Evolutionary conservation across 1,140 invertebrate species (phyloP).

Genomic region (Sminthurinus signatus): DNA sequence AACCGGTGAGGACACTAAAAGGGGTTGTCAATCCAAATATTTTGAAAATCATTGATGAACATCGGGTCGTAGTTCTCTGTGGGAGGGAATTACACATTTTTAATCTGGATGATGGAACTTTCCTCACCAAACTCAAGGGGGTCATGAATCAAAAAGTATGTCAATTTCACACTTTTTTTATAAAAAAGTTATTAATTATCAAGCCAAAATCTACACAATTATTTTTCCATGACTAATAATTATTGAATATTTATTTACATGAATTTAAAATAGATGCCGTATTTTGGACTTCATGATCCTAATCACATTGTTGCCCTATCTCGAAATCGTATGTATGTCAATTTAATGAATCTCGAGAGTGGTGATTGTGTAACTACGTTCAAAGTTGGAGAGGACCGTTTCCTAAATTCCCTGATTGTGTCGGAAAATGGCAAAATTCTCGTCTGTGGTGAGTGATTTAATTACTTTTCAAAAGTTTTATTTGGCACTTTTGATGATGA

Average conservation of each 20-base stretch:
- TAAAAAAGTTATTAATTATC: too few relatives aligned
- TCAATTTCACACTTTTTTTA: too few relatives aligned
- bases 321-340: constrained; percentile 82
- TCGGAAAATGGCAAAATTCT: constrained; percentile 78
- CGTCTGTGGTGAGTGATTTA: too few relatives aligned
- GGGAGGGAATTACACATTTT: constrained; percentile 70
- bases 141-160: constrained; percentile 89
- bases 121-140: constrained; percentile 60
- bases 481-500: too few relatives aligned
- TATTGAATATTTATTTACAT: too few relatives aligned
- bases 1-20: constrained; percentile 60
- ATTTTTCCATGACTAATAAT: too few relatives aligned
- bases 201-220: too few relatives aligned
- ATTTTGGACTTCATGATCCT: constrained; percentile 71
- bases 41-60: constrained; percentile 62
- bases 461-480: too few relatives aligned
- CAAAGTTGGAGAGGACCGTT: constrained; percentile 79
- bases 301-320: constrained; percentile 72
- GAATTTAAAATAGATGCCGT: too few relatives aligned
- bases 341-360: constrained; percentile 74
- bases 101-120: constrained; percentile 65
- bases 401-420: constrained; percentile 77
- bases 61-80: constrained; percentile 69
- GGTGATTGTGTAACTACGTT: constrained; percentile 80
- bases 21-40: constrained; percentile 63